Conservation (phyloP, 2,797 vertebrate species). For the Petrocephalus sullivani region DNA sequence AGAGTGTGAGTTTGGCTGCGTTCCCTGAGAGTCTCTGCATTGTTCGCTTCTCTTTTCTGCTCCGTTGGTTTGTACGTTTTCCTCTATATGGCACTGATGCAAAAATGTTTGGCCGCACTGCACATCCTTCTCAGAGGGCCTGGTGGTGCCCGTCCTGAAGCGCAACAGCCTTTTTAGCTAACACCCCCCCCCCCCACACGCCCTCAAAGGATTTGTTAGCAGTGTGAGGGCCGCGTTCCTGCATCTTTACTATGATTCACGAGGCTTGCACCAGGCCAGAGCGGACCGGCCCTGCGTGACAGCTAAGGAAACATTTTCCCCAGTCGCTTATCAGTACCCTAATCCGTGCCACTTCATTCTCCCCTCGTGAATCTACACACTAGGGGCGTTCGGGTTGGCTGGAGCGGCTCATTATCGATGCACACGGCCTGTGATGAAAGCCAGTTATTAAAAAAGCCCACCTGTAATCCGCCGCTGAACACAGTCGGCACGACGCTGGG, state of each 20-base stretch:
- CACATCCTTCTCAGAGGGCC: slow-evolving; percentile 9
- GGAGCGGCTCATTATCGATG: not conserved
- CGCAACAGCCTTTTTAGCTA: not conserved
- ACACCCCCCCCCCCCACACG: not conserved
- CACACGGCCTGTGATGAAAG: not conserved
- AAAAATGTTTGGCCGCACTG: slow-evolving; percentile 28
- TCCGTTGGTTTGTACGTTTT: slow-evolving; percentile 32
- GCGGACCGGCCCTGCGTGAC: not conserved
- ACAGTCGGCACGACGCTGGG: not conserved
- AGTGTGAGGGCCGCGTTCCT: not conserved
- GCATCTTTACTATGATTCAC: not conserved
- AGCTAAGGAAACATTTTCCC: not conserved
- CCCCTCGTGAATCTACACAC: not conserved
- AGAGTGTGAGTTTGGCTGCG: slow-evolving; percentile 78
- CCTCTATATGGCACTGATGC: slow-evolving; percentile 18
- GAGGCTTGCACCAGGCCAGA: not conserved
- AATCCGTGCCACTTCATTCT: not conserved
- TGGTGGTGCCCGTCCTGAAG: slow-evolving; percentile 13
- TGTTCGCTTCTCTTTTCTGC: slow-evolving; percentile 46
- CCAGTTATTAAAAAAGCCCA: not conserved
- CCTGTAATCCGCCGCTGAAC: not conserved
- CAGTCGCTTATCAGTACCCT: not conserved
- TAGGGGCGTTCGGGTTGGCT: not conserved
- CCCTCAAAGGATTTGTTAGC: not conserved
- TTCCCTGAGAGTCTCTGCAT: slow-evolving; percentile 66